Conservation (phyloP, 2,797 vertebrate genomes). For the Clamator glandarius region DNA sequence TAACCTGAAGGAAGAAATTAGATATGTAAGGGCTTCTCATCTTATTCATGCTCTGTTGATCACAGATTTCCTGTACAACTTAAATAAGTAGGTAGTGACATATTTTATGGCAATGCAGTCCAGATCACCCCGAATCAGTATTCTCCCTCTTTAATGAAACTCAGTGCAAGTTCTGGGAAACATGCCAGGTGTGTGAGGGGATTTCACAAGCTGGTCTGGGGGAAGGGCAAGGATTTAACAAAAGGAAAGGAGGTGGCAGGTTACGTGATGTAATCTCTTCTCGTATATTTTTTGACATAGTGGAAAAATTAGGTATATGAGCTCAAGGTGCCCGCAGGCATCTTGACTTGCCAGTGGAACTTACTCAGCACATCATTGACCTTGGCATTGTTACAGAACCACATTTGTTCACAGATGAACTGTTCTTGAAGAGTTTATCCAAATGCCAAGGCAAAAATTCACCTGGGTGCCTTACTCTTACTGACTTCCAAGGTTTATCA, state of each 20-base stretch:
- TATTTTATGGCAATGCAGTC: background rate
- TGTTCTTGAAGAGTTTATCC: background rate
- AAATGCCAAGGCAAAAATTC: background rate
- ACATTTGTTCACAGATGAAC: background rate
- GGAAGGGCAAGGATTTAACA: background rate
- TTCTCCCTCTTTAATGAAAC: background rate
- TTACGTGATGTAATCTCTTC: background rate
- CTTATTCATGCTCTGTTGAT: background rate
- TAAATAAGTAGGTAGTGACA: background rate
- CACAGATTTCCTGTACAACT: background rate
- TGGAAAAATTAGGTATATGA: constrained; percentile 19
- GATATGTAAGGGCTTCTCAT: background rate
- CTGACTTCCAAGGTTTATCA: background rate
- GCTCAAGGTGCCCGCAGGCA: constrained; percentile 46
- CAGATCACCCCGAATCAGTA: background rate
- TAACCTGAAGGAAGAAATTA: background rate
- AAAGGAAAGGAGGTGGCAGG: background rate
- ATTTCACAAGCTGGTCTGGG: background rate
- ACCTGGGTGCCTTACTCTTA: background rate
- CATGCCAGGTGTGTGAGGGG: background rate
- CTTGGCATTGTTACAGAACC: background rate
- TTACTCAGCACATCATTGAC: constrained; percentile 11
- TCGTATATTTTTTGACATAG: constrained; percentile 6
- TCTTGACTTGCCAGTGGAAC: background rate
- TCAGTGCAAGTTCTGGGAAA: background rate